Conservation (phyloP, 1,140 invertebrate species). For the Drosophila parabipectinata region DNA sequence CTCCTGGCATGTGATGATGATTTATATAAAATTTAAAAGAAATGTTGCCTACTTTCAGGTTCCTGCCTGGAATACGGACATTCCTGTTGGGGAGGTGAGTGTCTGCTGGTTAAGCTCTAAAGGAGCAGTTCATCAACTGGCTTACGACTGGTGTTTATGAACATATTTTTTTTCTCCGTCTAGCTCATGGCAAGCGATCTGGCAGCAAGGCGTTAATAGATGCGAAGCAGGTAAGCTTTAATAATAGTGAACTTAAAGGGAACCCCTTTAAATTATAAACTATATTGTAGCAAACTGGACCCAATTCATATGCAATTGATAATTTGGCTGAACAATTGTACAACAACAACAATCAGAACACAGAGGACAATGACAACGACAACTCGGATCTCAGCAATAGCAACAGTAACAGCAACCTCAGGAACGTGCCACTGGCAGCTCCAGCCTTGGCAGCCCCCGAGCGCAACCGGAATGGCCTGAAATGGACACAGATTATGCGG, state of each 20-base stretch:
- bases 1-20: conserved; percentile 44
- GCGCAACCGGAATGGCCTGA: conserved; percentile 34
- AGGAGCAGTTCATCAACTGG: conserved; percentile 18
- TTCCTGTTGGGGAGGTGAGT: conserved; percentile 83
- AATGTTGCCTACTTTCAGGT: conserved; percentile 63
- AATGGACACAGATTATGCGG: conserved; percentile 62
- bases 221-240: conserved; percentile 52
- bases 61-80: conserved; percentile 83
- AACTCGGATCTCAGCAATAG: conserved; percentile 19
- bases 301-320: conserved; percentile 38
- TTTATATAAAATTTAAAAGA: conserved; percentile 57
- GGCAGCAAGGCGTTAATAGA: conserved; percentile 40
- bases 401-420: conserved; percentile 17
- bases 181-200: conserved; percentile 79
- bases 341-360: conserved; percentile 40
- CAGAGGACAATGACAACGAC: conserved; percentile 38
- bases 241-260: not conserved
- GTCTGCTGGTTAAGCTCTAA: not conserved
- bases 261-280: too few species aligned
- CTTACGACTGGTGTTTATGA: not conserved
- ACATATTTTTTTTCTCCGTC: conserved; percentile 11
- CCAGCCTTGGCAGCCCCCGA: not conserved
- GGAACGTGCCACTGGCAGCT: conserved; percentile 26
- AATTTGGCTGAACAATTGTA: conserved; percentile 54
- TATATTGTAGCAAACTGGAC: conserved; percentile 15